These are phyloP conservation scores for Cercocebus atys DNA, from an alignment of 2,113 vertebrate species.

Conservation along the genomic window DNA sequence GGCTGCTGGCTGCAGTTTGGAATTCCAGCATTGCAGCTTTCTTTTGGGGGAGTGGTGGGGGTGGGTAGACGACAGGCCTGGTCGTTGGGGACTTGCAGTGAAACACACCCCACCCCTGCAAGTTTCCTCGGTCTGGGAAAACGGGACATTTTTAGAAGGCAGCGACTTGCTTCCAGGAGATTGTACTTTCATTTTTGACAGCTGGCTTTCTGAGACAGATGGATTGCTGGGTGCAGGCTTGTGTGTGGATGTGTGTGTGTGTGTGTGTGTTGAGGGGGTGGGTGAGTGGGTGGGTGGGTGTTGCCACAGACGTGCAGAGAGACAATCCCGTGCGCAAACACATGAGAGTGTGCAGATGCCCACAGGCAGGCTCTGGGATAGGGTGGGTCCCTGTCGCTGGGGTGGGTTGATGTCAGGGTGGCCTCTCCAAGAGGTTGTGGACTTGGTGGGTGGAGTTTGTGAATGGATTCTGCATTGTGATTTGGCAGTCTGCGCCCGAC, in stretches of 20 bases:
- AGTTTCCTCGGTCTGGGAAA: slow-evolving; percentile 67
- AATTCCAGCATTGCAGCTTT: slow-evolving; percentile 57
- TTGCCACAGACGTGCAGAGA: neutral
- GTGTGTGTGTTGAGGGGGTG: no score
- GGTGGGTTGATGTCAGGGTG: neutral
- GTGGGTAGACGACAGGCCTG: neutral
- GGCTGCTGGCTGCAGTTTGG: slow-evolving; percentile 57
- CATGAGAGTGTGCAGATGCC: neutral
- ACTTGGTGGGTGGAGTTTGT: neutral
- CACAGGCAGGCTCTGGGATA: neutral
- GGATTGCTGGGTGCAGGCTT: slow-evolving; percentile 58
- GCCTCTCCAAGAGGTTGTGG: neutral
- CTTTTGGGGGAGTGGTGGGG: neutral
- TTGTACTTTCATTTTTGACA: slow-evolving; percentile 77
- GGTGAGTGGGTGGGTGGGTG: no score
- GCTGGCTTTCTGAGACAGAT: slow-evolving; percentile 72
- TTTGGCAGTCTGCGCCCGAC: neutral
- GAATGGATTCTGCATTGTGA: neutral
- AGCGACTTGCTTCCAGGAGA: slow-evolving; percentile 67
- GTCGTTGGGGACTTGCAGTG: neutral
- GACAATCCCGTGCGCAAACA: neutral
- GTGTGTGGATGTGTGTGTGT: neutral
- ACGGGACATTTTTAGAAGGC: slow-evolving; percentile 73
- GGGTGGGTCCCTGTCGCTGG: neutral
- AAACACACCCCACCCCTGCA: slow-evolving; percentile 55